Base-by-base conservation (phyloP, 2,113 vertebrate species). In the Hystrix brachyura region DNA sequence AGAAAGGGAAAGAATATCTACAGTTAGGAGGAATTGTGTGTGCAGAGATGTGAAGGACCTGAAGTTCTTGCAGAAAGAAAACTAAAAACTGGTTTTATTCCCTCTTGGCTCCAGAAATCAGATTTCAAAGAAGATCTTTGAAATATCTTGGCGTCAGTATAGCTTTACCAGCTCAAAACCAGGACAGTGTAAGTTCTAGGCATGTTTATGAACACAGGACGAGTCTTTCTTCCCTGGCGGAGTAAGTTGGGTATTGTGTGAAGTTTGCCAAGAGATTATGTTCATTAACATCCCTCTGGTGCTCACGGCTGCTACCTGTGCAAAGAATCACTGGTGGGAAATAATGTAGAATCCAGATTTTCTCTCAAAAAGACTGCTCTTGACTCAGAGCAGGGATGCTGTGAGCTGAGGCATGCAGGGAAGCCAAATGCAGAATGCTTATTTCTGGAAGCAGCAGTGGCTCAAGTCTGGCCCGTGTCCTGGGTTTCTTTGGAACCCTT, bases 41-140 rank as follows among this genome's bases (percentile, higher is more conserved):
- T 79, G 34, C 38, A 72, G 94, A 34, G 38, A 10, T 51, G 18
- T 43, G 12, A 79, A 25, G 14, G 71, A 12, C 55, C 57, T 92
- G 69, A 76, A 23, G 27, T 96, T 74, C 71, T 7, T 87, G n/a
- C 43, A 78, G 78, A 89, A 86, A 89, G 76, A 79, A 71, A 89
- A 46, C 23, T 34, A 15, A 86, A 87, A 62, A 7, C 55, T 96
- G 23, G 5, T 76, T 87, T 84, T 57, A 72, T 92, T 96, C 57
- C 74, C 9, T 1, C 34, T 71, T 32, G 43, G 8, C 43, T 60
- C n/a, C 67, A 48, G 14, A 72, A 95, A 79, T 55, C 51, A 57
- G 13, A 84, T 87, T 84, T 87, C 80, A 65, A 19, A 91, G 90
- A 74, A 89, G 94, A n/a, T 29, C 4, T 1, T 60, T n/a, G 14